Percentiles rank a stretch among this genome's conserved stretches.
Evolutionary conservation across 2,888 invertebrate species (phyloP).

Genomic region (Hydrotaea cyrtoneurina): DNA sequence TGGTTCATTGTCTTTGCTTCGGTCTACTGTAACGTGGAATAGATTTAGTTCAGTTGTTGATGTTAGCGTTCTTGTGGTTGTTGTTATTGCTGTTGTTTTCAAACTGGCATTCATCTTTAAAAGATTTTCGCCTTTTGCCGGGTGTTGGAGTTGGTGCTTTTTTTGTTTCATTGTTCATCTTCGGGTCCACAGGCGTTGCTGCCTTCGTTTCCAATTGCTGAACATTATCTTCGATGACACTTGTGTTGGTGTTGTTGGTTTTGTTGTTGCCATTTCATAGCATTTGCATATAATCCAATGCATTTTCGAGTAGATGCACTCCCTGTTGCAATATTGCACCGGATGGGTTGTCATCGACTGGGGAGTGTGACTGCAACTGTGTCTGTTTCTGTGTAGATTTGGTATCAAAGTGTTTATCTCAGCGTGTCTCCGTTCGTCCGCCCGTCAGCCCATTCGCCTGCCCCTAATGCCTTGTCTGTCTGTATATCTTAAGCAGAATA

Average conservation of each 20-base stretch:
- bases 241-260: not conserved
- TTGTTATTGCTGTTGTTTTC: slow-evolving; percentile 5
- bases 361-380: too few species aligned
- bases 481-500: not conserved
- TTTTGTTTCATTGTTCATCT: not conserved
- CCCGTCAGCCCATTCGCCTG: not conserved
- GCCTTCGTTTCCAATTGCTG: slow-evolving; percentile 15
- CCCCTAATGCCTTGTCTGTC: too few species aligned
- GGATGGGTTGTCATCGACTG: not conserved
- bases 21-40: slow-evolving; percentile 20
- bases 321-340: not conserved
- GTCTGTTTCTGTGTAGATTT: not conserved
- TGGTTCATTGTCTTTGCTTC: not conserved
- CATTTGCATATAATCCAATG: slow-evolving; percentile 44
- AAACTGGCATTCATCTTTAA: slow-evolving; percentile 11
- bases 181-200: not conserved
- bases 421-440: not conserved
- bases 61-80: slow-evolving; percentile 31
- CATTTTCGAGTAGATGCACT: slow-evolving; percentile 25
- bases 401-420: slow-evolving; percentile 8
- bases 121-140: slow-evolving; percentile 31
- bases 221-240: slow-evolving; percentile 50
- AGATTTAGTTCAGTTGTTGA: slow-evolving; percentile 19
- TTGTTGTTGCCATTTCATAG: slow-evolving; percentile 32
- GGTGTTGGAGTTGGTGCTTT: not conserved